phyloP scores from a whole-genome alignment of 2,797 vertebrate species.

The Falco rusticolus region DNA sequence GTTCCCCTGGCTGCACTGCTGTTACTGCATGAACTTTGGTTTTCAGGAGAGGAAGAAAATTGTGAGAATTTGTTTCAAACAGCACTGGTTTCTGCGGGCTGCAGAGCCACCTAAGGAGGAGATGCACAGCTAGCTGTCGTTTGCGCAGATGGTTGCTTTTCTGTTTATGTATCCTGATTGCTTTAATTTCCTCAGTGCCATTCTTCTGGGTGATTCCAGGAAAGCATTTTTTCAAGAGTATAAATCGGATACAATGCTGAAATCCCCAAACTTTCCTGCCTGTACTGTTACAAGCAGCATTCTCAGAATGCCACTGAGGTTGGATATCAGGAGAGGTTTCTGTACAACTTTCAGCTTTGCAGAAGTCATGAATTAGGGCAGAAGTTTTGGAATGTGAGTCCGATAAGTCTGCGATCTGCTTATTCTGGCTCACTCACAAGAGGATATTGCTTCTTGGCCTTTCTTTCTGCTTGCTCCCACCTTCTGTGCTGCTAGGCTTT shows the following conservation, averaged over 20 bases:
- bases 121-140: neutral
- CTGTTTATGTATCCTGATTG: neutral
- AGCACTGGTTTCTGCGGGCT: neutral
- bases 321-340: neutral
- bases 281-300: neutral
- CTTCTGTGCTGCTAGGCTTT: constrained; percentile 40
- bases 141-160: neutral
- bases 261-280: neutral
- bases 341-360: neutral
- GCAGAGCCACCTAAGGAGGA: neutral
- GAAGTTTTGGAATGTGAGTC: constrained; percentile 11
- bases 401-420: constrained; percentile 37
- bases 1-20: neutral
- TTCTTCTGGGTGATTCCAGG: neutral
- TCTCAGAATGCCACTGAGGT: neutral
- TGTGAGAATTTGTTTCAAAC: neutral
- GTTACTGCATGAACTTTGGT: neutral
- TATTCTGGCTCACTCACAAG: constrained; percentile 26
- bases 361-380: constrained; percentile 20
- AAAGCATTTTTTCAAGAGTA: neutral
- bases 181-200: neutral
- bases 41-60: neutral
- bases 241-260: neutral
- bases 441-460: constrained; percentile 56
- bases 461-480: constrained; percentile 30